Conservation (phyloP, 2,797 vertebrate species). For the Bucorvus abyssinicus region DNA sequence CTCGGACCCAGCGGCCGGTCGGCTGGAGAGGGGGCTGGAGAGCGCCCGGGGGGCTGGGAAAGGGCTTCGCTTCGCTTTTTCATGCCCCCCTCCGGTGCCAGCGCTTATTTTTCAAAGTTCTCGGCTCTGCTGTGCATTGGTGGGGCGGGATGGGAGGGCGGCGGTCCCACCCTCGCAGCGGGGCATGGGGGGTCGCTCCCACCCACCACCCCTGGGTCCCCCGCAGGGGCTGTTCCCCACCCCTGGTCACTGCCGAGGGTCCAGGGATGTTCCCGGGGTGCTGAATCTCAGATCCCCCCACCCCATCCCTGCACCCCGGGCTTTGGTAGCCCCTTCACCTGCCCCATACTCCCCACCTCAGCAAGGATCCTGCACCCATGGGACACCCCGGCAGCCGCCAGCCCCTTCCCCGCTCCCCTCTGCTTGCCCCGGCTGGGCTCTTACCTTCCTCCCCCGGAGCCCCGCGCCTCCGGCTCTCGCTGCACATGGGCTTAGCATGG, state of each 20-base stretch:
- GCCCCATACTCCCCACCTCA: background rate
- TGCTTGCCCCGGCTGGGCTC: background rate
- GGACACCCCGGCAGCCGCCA: background rate
- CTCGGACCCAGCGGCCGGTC: background rate
- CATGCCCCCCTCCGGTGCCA: background rate
- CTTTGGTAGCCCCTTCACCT: background rate
- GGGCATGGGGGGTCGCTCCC: rapidly evolving
- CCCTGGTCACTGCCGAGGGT: background rate
- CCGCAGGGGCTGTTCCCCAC: rapidly evolving
- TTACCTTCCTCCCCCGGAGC: conserved; percentile 63
- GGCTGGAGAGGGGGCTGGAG: background rate
- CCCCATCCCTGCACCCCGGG: background rate
- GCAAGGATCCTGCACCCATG: background rate
- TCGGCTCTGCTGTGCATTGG: background rate
- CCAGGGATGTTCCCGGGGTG: background rate
- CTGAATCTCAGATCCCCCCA: background rate
- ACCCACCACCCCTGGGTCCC: background rate
- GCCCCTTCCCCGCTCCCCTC: background rate
- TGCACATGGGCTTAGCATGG: conserved; percentile 48
- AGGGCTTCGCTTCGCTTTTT: background rate
- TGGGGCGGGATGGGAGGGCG: background rate
- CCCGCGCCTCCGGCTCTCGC: conserved; percentile 15
- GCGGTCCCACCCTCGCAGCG: rapidly evolving
- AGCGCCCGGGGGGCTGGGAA: background rate
- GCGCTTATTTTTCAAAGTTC: background rate